Percentiles rank a stretch among this genome's conserved stretches.
Evolutionary conservation across 2,113 vertebrate species (phyloP).

Genomic region (Haemorhous mexicanus): DNA sequence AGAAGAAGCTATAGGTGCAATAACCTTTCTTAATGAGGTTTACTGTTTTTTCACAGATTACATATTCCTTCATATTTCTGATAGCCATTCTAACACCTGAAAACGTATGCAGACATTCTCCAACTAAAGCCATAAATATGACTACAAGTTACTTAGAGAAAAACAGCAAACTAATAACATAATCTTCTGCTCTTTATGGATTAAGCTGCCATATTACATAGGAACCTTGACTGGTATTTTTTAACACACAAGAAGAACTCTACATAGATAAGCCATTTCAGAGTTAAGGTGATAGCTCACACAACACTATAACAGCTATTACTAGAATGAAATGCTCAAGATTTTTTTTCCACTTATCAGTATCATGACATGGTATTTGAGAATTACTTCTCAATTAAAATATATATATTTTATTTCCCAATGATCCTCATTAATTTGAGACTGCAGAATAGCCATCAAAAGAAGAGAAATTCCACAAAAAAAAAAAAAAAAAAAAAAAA

Average conservation of each 20-base stretch:
- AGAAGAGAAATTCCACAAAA: background rate
- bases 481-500: background rate
- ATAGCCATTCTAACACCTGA: background rate
- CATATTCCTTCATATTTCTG: conserved; percentile 43
- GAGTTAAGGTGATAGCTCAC: background rate
- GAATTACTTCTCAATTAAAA: background rate
- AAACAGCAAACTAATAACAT: conserved; percentile 24
- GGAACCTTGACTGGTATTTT: background rate
- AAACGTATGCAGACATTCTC: background rate
- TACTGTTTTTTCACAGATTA: conserved; percentile 25
- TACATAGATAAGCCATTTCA: background rate
- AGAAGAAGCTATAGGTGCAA: conserved; percentile 70
- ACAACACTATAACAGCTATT: background rate
- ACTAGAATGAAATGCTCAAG: background rate
- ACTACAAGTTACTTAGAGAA: background rate
- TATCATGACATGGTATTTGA: background rate
- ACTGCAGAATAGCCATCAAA: conserved; percentile 28
- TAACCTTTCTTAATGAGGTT: conserved; percentile 69
- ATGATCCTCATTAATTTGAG: conserved; percentile 42
- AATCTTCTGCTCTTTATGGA: background rate
- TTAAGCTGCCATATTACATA: background rate
- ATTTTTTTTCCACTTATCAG: background rate
- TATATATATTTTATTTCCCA: conserved; percentile 53
- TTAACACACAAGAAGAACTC: background rate
- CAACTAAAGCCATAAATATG: background rate